Base-by-base conservation (phyloP, 1,140 invertebrate genomes). In the Hypothenemus hampei region DNA sequence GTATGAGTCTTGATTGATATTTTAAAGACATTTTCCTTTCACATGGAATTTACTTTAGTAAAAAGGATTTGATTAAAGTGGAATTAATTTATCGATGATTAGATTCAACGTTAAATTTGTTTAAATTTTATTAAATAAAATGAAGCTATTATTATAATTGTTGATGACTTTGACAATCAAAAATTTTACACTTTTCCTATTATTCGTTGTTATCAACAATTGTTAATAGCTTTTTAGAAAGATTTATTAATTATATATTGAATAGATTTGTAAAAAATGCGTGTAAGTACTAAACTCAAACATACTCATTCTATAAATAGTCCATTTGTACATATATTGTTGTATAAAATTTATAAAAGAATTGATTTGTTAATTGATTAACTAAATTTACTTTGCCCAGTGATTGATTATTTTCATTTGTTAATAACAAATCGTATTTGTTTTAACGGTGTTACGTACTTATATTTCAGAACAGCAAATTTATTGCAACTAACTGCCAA, bases 1-100 rank as follows among this genome's bases (percentile, higher is more conserved):
- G 87, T 89, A 71, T 90, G 80, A 84, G 33, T 31, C 22, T 55
- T 18, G 18, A 43, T 16, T 26, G 10, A 6, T 46, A 31, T 11
- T 18, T 46, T 29, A 29, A n/a, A 15, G 11, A 46, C 6, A 46
- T 31, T 4, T 18, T 15, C 8, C 16, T 18, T 46, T 46, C 31
- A n/a, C n/a, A n/a, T n/a, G n/a, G 3, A 33, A 13, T 23, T 43
- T n/a, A 8, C 23, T 11, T n/a, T 23, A 43, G 10, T 18, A 11
- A 22, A 43, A 24, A 24, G 11, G 16, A 21, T 6, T 10, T 22
- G 19, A n/a, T 20, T n/a, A n/a, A 4, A 18, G 26, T 8, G 20
- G 23, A 29, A 10, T n/a, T 29, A 13, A 33, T 26, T 26, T 15
- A 13, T n/a, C 4, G 21, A 10, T 13, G 23, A 16, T n/a, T 16